Evolutionary conservation across 2,797 vertebrate species (phyloP), one percentile per base, ranked within the genome.

Genomic region (Xerus rutilus): DNA sequence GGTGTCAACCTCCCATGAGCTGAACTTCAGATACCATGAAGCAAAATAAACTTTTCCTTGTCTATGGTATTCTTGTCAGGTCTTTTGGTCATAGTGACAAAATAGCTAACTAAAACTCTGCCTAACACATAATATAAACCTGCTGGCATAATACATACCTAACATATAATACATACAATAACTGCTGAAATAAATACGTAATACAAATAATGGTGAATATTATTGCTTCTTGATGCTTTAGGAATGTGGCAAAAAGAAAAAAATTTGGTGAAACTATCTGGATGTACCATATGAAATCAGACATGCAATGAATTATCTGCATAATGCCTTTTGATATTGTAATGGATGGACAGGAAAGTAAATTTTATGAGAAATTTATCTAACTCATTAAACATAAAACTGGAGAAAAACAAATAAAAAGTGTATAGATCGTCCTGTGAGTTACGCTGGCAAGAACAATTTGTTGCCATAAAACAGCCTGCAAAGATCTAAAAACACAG

Each of bases 381-480:
- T 5, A 89, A 73, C 11, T 59, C 52, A 86, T 54, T 85, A 92
- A 49, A 62, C n/a, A 3, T 77, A 93, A 94, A 91, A 89, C 25
- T 67, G 35, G 35, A 64, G 12, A 18, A 1, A 59, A 81, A 81
- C 30, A 7, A 35, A 43, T 3, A 32, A 78, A 59, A 72, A 76
- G 20, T 45, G 65, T 20, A 54, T 35, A 6, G 10, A 47, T 77
- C 30, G 13, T 45, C 35, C 67, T 89, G 39, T 15, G 35, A 52
- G 12, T 52, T 73, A 54, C 9, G 69, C 2, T 25, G 43, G 67
- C 28, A 86, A 96, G 45, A 93, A 86, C 59, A 73, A 70, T 8
- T 4, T 77, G 28, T 18, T 76, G 45, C 39, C 30, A 86, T 83
- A 43, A 82, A 96, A 84, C 4, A 93, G 52, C 5, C 62, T 18